Evolutionary conservation across 2,797 vertebrate species (phyloP).

Genomic region (Chloroceryle amazona): DNA sequence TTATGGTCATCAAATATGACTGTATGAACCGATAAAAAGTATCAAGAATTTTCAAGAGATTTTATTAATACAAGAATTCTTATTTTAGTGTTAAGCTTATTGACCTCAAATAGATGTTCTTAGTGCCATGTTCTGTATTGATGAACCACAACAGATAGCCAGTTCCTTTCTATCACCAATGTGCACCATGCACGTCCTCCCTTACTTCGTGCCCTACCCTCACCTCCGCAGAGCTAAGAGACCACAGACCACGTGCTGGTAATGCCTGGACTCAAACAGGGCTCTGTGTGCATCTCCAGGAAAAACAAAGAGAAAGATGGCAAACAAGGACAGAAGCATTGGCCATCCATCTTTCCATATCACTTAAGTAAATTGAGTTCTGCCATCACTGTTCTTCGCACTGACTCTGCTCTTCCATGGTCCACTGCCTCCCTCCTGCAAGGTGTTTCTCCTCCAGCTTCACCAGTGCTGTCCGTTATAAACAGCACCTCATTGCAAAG

Average conservation of each 20-base stretch:
- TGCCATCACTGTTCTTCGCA: neutral
- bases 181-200: too few relatives aligned
- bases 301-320: neutral
- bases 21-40: neutral
- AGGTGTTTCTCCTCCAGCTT: neutral
- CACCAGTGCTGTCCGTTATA: neutral
- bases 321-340: neutral
- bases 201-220: neutral
- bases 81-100: neutral
- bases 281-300: accelerated
- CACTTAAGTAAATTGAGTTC: neutral
- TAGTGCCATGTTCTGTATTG: accelerated
- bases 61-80: neutral
- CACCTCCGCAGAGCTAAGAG: neutral
- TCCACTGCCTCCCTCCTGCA: neutral
- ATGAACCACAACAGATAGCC: neutral
- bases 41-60: neutral
- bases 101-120: neutral
- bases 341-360: neutral
- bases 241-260: neutral
- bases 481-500: neutral
- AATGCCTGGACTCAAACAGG: neutral
- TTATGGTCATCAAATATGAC: neutral
- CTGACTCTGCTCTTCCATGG: neutral
- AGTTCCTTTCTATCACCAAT: neutral